Evolutionary conservation across 2,113 vertebrate genomes (phyloP), one percentile per base, ranked within the genome.

Genomic region (Bos taurus): DNA sequence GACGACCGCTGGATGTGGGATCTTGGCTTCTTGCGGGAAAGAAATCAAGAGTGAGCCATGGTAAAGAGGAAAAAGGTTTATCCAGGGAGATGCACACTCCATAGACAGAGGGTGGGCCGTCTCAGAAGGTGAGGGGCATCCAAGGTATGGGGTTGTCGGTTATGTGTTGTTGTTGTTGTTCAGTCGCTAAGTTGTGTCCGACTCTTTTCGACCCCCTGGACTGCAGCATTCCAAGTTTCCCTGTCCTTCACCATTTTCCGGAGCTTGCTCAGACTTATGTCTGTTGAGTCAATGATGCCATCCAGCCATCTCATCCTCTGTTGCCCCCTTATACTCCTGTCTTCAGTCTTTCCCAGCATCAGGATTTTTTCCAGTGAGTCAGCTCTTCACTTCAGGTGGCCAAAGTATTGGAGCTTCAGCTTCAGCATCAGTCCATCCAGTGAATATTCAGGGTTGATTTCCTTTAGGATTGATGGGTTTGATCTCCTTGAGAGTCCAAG

Each of bases 131-230:
- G 57, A 59, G 57, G 57, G 57, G 26, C 4, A 11, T 71, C n/a
- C 5, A 11, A 40, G 67, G 67, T 9, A 0, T 25, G 23, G 36
- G 23, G 36, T 3, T 74, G 71, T 25, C 6, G 0, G 21, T 13
- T 77, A 12, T 77, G 13, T 77, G 23, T 14, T 74, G 17, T 17
- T 23, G 17, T 17, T 23, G 10, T 43, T 26, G 12, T 77, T 26
- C 5, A 77, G 71, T 26, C 0, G 3, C 71, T 77, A 26, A 26
- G 71, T 43, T 9, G 23, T 43, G 21, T 74, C 71, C 0, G 6
- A 25, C 71, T 74, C 36, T 74, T 40, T 40, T 3, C 3, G 1
- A 43, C 11, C 11, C 23, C 36, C 10, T 77, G 71, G 23, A 43
- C 40, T 14, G 23, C 67, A 43, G 17, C n/a, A 3, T 21, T 71